Evolutionary conservation across 2,888 invertebrate species (phyloP).

Genomic region (Rhopalosiphum nymphaeae): DNA sequence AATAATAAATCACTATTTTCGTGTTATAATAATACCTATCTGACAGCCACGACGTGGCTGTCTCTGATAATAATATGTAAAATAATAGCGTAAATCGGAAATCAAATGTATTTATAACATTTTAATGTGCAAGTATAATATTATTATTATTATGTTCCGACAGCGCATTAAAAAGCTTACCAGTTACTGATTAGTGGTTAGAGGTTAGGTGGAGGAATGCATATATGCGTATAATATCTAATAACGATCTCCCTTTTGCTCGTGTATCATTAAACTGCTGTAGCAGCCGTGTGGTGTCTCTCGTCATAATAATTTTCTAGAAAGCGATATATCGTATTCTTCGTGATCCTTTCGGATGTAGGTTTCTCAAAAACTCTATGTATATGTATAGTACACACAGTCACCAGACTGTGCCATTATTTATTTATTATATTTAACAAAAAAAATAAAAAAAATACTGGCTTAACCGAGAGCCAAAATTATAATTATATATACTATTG

Average conservation of each 20-base stretch:
- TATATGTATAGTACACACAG: not conserved
- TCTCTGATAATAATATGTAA: not conserved
- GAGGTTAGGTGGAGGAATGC: not conserved
- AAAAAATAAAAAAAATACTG: not conserved
- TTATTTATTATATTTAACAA: not conserved
- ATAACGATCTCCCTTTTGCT: slow-evolving; percentile 30
- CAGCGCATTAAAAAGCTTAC: not conserved
- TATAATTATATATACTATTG: not conserved
- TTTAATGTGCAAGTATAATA: not conserved
- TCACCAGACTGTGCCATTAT: not conserved
- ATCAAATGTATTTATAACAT: not conserved
- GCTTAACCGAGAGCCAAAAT: slow-evolving; percentile 3
- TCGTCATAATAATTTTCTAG: slow-evolving; percentile 48
- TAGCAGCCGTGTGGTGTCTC: not conserved
- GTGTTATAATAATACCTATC: not conserved
- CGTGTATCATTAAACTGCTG: not conserved
- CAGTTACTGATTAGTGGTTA: not conserved
- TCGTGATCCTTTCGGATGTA: slow-evolving; percentile 34
- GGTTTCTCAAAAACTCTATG: not conserved
- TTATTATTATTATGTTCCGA: not conserved
- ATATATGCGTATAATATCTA: not conserved
- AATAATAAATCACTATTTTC: not conserved
- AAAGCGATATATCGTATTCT: slow-evolving; percentile 35
- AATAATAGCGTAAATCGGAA: not conserved
- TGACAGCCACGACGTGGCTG: not conserved